A percentile compares a stretch with the other conserved stretches of the same genome.
phyloP scores from a whole-genome alignment of 2,888 invertebrate genomes.

The Tetramorium bicarinatum region DNA sequence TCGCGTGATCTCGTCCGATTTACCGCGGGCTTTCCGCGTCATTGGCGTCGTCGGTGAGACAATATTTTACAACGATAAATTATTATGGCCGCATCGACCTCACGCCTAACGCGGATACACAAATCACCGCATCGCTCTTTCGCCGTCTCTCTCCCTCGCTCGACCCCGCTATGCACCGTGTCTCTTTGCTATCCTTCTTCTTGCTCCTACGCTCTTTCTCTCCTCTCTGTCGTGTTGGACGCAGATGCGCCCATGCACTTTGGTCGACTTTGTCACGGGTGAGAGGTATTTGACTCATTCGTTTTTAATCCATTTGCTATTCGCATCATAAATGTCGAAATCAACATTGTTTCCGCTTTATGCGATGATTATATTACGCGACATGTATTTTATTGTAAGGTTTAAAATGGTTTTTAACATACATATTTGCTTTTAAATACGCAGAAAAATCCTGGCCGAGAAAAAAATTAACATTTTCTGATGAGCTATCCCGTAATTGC shows the following conservation, averaged over 20 bases:
- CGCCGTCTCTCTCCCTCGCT: constrained; percentile 17
- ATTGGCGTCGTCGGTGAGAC: constrained; percentile 74
- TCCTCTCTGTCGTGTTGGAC: not conserved
- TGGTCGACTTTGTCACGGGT: constrained; percentile 22
- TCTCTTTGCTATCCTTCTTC: not conserved
- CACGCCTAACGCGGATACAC: constrained; percentile 61
- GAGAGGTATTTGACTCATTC: constrained; percentile 39
- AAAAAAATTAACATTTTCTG: not conserved
- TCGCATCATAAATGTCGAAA: not conserved
- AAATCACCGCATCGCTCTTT: constrained; percentile 46
- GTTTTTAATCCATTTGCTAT: constrained; percentile 68
- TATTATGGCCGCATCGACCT: constrained; percentile 76
- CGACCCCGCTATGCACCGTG: not conserved
- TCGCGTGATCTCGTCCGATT: constrained; percentile 70
- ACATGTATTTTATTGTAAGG: not conserved
- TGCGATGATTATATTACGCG: not conserved
- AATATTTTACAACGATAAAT: constrained; percentile 83
- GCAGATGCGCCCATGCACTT: constrained; percentile 41
- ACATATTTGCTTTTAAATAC: not conserved
- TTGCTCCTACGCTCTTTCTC: not conserved
- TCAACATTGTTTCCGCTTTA: not conserved
- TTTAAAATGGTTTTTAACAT: not conserved
- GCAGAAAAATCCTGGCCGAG: not conserved
- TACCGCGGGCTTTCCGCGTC: constrained; percentile 70
- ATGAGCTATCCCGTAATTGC: not conserved